Percentiles rank a stretch among this genome's conserved stretches.
These are phyloP conservation scores for Halictus ligatus DNA, from an alignment of 2,888 invertebrate species.

Conservation along the genomic window DNA sequence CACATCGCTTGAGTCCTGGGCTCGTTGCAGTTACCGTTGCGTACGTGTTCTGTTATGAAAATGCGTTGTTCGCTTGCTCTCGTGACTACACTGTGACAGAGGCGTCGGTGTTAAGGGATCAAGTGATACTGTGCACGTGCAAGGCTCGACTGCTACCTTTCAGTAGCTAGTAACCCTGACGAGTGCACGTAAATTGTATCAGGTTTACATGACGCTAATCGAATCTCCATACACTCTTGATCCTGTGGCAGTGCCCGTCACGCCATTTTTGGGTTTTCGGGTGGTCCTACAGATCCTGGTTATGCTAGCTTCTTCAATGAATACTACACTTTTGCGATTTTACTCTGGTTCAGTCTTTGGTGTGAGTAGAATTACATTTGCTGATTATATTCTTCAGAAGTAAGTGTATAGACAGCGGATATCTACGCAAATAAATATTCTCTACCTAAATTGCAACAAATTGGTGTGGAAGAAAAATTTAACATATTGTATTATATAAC, in stretches of 20 bases:
- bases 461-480: too few relatives aligned
- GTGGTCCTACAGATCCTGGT: neutral
- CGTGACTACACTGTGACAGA: slow-evolving; percentile 37
- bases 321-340: neutral
- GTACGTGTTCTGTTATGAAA: slow-evolving; percentile 57
- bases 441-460: too few relatives aligned
- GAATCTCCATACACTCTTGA: slow-evolving; percentile 50
- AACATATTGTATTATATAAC: too few relatives aligned
- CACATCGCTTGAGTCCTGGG: slow-evolving; percentile 39
- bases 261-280: neutral
- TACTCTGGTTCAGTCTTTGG: neutral
- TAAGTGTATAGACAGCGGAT: too few relatives aligned
- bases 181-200: slow-evolving; percentile 57
- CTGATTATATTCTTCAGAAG: neutral
- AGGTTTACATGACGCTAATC: slow-evolving; percentile 62
- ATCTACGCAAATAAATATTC: too few relatives aligned
- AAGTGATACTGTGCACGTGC: slow-evolving; percentile 22
- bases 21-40: neutral
- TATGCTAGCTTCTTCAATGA: neutral
- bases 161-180: slow-evolving; percentile 1
- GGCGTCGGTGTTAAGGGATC: neutral
- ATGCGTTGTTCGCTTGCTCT: slow-evolving; percentile 33
- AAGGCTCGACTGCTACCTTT: slow-evolving; percentile 21
- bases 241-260: neutral
- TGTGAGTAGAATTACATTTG: neutral